A percentile compares a stretch with the other conserved stretches of the same genome.
phyloP scores from a whole-genome alignment of 2,113 vertebrate genomes.

The Chloebia gouldiae region DNA sequence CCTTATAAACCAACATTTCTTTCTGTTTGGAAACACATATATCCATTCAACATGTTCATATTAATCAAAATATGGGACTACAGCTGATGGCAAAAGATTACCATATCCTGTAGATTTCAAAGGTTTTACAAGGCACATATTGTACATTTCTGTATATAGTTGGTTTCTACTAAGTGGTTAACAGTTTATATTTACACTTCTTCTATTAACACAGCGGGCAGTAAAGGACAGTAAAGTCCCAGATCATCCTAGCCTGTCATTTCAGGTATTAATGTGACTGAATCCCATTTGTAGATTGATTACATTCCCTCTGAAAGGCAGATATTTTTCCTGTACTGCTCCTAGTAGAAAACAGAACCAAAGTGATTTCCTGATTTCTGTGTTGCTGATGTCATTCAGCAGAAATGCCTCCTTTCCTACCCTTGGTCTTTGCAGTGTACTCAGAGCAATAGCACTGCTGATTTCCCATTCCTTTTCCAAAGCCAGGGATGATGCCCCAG shows the following conservation, averaged over 20 bases:
- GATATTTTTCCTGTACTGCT: background rate
- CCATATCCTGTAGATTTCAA: background rate
- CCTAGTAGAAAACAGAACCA: background rate
- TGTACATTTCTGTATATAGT: background rate
- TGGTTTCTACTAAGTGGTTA: background rate
- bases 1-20: background rate
- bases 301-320: background rate
- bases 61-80: background rate
- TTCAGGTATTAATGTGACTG: background rate
- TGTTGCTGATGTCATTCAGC: background rate
- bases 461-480: background rate
- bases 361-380: background rate
- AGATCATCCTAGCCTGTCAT: background rate
- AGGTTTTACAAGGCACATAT: background rate
- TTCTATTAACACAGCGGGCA: background rate
- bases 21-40: background rate
- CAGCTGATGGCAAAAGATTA: background rate
- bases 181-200: background rate
- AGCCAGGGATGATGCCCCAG: background rate
- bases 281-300: background rate
- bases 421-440: background rate
- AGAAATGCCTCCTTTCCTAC: background rate
- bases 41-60: background rate
- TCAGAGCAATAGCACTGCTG: background rate
- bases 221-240: background rate